phyloP scores from a whole-genome alignment of 2,797 vertebrate genomes.

The Agapornis canus region DNA sequence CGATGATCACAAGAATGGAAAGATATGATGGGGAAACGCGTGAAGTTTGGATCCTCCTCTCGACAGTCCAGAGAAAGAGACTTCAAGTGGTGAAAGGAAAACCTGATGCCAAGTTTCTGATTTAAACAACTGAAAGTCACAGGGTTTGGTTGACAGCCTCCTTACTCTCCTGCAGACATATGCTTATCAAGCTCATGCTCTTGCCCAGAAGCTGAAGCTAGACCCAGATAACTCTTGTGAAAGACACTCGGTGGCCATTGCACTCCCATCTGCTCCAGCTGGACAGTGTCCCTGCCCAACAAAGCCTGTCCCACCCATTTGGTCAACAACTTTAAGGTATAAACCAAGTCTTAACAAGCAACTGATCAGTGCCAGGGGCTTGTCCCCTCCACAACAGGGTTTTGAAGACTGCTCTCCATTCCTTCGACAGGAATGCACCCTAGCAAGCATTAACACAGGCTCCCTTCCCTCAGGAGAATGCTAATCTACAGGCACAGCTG shows the following conservation, averaged over 20 bases:
- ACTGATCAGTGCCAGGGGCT: neutral
- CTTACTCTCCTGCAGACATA: neutral
- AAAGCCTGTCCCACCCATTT: constrained; percentile 32
- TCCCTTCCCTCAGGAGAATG: neutral
- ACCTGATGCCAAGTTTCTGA: neutral
- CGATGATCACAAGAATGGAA: accelerated
- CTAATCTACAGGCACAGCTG: neutral
- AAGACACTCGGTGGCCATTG: neutral
- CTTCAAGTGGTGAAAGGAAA: neutral
- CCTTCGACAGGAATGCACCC: neutral
- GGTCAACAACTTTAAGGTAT: neutral
- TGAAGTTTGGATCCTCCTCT: neutral
- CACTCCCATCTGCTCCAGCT: constrained; percentile 40
- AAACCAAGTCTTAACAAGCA: neutral
- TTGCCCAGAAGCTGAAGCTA: constrained; percentile 7
- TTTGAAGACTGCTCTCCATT: neutral
- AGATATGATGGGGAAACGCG: accelerated
- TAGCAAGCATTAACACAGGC: neutral
- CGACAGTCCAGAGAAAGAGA: neutral
- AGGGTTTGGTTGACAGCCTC: neutral
- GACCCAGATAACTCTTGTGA: constrained; percentile 12
- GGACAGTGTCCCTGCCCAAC: constrained; percentile 27
- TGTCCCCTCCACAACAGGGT: neutral
- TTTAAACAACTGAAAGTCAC: neutral
- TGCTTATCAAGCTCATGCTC: neutral